Evolutionary conservation across 2,113 vertebrate genomes (phyloP).

Genomic region (Chaetodon auriga): DNA sequence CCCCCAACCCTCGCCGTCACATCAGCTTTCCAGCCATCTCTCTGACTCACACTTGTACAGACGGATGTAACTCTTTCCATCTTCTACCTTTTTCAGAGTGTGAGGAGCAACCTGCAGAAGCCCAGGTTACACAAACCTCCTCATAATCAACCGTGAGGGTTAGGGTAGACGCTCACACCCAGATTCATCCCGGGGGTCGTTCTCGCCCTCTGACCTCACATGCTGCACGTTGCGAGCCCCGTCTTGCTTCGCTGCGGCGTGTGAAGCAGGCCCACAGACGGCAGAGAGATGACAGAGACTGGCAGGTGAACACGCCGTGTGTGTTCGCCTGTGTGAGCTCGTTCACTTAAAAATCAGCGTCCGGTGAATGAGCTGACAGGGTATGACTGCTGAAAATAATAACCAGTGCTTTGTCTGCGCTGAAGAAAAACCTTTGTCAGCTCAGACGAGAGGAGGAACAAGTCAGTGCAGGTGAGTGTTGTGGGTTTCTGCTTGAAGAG

Average conservation of each 20-base stretch:
- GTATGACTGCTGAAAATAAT: background rate
- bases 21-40: constrained; percentile 53
- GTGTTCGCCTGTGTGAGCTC: background rate
- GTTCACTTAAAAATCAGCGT: background rate
- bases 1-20: constrained; percentile 37
- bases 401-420: background rate
- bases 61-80: constrained; percentile 70
- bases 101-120: constrained; percentile 12
- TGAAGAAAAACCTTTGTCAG: background rate
- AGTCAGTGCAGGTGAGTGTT: background rate
- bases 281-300: constrained; percentile 31
- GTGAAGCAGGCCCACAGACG: background rate
- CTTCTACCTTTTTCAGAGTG: constrained; percentile 45
- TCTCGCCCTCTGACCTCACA: too few species aligned
- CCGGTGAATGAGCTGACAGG: constrained; percentile 1
- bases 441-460: background rate
- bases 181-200: too few species aligned
- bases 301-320: constrained; percentile 26
- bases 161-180: constrained; percentile 13
- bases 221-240: background rate
- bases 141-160: background rate
- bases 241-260: constrained; percentile 3
- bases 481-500: background rate
- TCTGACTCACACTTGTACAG: constrained; percentile 68
- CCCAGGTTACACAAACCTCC: constrained; percentile 14